A percentile compares a stretch with the other conserved stretches of the same genome.
phyloP scores from a whole-genome alignment of 2,797 vertebrate genomes.

The Hypotaenidia okinawae region DNA sequence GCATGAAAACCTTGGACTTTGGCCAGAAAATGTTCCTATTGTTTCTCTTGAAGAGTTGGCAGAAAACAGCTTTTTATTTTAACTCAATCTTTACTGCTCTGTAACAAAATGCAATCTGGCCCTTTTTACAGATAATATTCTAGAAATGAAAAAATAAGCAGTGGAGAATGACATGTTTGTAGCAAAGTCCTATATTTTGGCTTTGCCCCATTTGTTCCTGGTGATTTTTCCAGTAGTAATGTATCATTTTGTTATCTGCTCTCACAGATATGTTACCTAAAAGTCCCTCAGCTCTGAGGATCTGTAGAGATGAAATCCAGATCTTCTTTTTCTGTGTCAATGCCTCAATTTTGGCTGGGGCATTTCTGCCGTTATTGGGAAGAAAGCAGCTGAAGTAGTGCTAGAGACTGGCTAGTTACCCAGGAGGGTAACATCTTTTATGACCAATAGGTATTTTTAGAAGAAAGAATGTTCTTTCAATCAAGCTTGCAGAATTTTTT shows the following conservation, averaged over 20 bases:
- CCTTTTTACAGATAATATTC: neutral
- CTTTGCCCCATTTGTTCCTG: neutral
- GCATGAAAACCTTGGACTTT: neutral
- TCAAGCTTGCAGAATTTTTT: slow-evolving; percentile 39
- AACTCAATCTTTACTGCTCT: neutral
- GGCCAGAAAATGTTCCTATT: slow-evolving; percentile 27
- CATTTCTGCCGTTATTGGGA: slow-evolving; percentile 27
- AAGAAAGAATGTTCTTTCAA: slow-evolving; percentile 54
- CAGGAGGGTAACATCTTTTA: slow-evolving; percentile 21
- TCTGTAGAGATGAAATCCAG: neutral
- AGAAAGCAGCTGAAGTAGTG: slow-evolving; percentile 2
- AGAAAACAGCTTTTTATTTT: slow-evolving; percentile 28
- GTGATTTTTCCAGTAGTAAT: neutral
- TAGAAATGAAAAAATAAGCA: neutral
- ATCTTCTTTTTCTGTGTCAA: neutral
- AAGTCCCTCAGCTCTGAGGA: neutral
- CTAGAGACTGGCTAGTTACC: neutral
- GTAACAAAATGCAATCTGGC: neutral
- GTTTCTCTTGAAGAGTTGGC: slow-evolving; percentile 25
- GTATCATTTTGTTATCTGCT: neutral
- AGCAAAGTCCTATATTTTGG: neutral
- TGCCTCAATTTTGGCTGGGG: neutral
- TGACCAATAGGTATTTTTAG: slow-evolving; percentile 48
- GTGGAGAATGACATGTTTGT: neutral
- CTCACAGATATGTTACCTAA: neutral